phyloP scores from a whole-genome alignment of 2,888 invertebrate species.

The Drosophila helvetica region DNA sequence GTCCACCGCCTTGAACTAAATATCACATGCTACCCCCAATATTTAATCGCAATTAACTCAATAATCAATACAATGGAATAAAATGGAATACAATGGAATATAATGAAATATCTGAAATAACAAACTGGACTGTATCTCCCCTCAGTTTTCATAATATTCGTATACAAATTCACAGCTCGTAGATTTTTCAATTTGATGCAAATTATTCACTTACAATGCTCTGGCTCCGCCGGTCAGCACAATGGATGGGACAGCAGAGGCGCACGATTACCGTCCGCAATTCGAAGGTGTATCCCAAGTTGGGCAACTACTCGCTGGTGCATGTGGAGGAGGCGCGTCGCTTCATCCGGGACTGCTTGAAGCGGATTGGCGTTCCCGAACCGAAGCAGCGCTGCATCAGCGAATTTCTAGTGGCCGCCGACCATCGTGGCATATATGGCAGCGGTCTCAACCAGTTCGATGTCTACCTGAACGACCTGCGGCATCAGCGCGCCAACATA shows the following conservation, averaged over 20 bases:
- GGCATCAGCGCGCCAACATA: constrained; percentile 36
- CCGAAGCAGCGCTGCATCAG: constrained; percentile 47
- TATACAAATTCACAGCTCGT: constrained; percentile 12
- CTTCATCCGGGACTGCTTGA: constrained; percentile 57
- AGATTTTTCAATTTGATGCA: constrained; percentile 9
- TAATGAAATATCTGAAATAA: constrained; percentile 5
- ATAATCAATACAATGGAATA: background rate
- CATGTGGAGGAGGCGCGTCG: constrained; percentile 57
- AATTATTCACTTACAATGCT: constrained; percentile 18
- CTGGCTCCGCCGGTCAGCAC: background rate
- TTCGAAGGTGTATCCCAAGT: constrained; percentile 4
- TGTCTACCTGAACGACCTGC: constrained; percentile 49
- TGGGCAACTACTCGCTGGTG: constrained; percentile 44
- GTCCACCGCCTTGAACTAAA: constrained; percentile 94
- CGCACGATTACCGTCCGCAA: constrained; percentile 9
- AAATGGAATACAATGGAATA: background rate
- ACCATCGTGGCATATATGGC: constrained; percentile 56
- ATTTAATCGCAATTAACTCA: background rate
- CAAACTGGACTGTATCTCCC: background rate
- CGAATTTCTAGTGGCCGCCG: constrained; percentile 56
- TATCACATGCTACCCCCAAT: background rate
- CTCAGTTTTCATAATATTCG: constrained; percentile 12
- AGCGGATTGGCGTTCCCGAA: constrained; percentile 47
- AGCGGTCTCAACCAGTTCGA: constrained; percentile 55
- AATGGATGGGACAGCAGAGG: background rate